Conservation (phyloP, 1,140 invertebrate genomes). For the Armadillidium nasatum region DNA sequence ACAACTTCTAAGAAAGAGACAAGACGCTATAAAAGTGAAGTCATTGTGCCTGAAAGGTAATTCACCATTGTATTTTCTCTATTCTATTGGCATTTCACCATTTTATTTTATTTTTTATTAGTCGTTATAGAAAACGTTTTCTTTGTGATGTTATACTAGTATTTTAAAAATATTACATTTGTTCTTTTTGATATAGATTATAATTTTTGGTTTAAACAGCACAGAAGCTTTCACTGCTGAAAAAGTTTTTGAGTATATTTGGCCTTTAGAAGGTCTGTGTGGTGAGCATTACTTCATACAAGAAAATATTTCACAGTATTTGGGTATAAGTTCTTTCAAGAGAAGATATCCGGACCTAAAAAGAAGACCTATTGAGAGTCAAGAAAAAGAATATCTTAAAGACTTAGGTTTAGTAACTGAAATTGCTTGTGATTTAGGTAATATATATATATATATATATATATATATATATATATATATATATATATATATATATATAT, state of each 20-base stretch:
- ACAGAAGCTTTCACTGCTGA: conserved; percentile 61
- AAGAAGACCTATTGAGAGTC: conserved; percentile 75
- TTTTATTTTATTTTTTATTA: too few species aligned
- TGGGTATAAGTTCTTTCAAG: conserved; percentile 91
- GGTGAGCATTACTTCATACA: conserved; percentile 65
- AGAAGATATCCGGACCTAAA: conserved; percentile 87
- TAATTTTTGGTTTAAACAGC: conserved; percentile 23
- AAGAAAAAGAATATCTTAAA: conserved; percentile 81
- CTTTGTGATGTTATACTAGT: background rate
- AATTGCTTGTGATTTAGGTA: conserved; percentile 78
- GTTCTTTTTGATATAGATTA: background rate
- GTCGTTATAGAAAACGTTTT: background rate
- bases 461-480: too few species aligned
- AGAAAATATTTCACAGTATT: conserved; percentile 85
- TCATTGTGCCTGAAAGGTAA: conserved; percentile 42
- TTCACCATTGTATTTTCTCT: too few species aligned
- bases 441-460: too few species aligned
- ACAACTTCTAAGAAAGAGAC: conserved; percentile 34
- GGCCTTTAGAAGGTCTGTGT: conserved; percentile 60
- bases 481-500: too few species aligned
- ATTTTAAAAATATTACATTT: background rate
- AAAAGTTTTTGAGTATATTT: conserved; percentile 88
- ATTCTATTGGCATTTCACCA: background rate
- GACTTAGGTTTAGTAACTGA: conserved; percentile 81
- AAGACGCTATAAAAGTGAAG: conserved; percentile 38